Base-by-base conservation (phyloP, 2,797 vertebrate species). In the Lacerta agilis region DNA sequence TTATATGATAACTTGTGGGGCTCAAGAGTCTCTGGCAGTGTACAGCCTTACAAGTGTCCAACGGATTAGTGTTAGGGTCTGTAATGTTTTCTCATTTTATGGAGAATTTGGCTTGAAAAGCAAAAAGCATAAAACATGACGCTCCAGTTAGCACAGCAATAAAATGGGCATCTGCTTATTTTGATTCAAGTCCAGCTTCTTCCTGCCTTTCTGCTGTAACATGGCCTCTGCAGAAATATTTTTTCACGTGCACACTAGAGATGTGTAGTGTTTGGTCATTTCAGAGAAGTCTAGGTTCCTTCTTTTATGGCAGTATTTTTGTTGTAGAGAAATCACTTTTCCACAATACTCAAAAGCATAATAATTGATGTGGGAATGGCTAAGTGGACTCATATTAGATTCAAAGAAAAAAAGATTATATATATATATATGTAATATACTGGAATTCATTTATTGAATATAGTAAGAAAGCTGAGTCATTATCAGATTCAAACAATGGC, bases 81-180 rank as follows among this genome's bases (percentile, higher is more conserved):
- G 67, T 89, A 38, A 81, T 33, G 29, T 66, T 85, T 88, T 88
- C 77, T 73, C 87, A 80, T 85, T 88, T 64, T 33, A 33, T 33
- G 81, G 23, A 55, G 43, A 81, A 11, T 3, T 82, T 90, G 89
- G 38, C n/a, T 20, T 8, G 5, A 80, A 88, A 76, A 77, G 0
- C 5, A 55, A 69, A 20, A 81, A 17, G 82, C 41, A 15, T 79
- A 3, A 1, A 79, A 86, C 89, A 81, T 76, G 25, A 41, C 61
- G 76, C 15, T 89, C 73, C n/a, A 77, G 4, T 85, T 36, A 79
- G 4, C 76, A 84, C 36, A 13, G 64, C 5, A 76, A 18, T 49
- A 38, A 80, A 87, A 80, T 2, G 36, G 8, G 18, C 29, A 90
- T 76, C 45, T 86, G 61, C 55, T 90, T 79, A 25, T 85, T 90